Percentiles rank a stretch among this genome's conserved stretches.
Evolutionary conservation across 2,797 vertebrate species (phyloP).

Genomic region (Halcyon chelicuti): DNA sequence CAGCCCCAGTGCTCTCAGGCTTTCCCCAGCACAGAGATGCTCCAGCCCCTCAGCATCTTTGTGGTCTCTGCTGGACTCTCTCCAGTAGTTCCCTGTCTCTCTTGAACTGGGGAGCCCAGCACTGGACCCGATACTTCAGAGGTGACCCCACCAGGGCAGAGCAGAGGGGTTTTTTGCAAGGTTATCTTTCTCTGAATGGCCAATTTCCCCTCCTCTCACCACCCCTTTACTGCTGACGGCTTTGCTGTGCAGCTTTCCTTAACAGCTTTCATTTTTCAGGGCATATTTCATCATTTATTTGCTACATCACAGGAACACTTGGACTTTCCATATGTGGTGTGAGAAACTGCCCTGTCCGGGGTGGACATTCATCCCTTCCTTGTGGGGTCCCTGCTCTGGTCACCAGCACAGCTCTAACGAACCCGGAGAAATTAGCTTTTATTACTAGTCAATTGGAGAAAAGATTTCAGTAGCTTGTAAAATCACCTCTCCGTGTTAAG

Average conservation of each 20-base stretch:
- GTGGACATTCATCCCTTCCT: background rate
- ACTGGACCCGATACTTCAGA: too few relatives aligned
- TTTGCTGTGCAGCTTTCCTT: background rate
- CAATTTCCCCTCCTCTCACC: background rate
- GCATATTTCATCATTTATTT: background rate
- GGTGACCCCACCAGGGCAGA: background rate
- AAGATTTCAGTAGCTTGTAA: background rate
- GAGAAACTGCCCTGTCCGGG: background rate
- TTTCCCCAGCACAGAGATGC: too few relatives aligned
- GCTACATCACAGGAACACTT: fast-evolving
- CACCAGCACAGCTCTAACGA: background rate
- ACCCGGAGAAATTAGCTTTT: background rate
- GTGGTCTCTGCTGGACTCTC: too few relatives aligned
- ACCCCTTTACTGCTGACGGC: background rate
- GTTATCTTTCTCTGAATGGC: background rate
- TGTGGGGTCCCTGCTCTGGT: background rate
- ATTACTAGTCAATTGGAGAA: background rate
- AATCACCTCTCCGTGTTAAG: background rate
- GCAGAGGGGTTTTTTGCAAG: background rate
- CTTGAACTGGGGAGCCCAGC: too few relatives aligned
- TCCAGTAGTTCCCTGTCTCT: too few relatives aligned
- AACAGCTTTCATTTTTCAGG: background rate
- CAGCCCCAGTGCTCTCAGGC: too few relatives aligned
- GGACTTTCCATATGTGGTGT: fast-evolving
- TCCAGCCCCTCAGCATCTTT: too few relatives aligned